Evolutionary conservation across 2,113 vertebrate species (phyloP).

Genomic region (Lepisosteus osseus): DNA sequence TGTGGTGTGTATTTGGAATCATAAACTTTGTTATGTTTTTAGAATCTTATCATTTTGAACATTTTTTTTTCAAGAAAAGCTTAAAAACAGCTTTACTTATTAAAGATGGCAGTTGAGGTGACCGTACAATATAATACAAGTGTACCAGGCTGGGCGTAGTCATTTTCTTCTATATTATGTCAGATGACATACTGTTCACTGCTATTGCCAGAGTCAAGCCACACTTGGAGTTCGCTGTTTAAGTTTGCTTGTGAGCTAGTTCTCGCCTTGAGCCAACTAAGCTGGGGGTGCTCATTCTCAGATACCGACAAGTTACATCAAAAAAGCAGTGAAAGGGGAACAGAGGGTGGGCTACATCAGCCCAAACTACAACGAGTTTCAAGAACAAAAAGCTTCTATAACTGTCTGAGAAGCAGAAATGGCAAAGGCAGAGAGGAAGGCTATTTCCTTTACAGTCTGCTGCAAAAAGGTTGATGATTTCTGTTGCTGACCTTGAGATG

Average conservation of each 20-base stretch:
- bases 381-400: constrained; percentile 19
- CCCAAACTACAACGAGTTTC: constrained; percentile 9
- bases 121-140: too few relatives aligned
- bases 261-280: constrained; percentile 10
- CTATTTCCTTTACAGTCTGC: not conserved
- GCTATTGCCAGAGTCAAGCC: not conserved
- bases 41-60: too few relatives aligned
- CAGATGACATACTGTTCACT: too few relatives aligned
- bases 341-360: constrained; percentile 20
- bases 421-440: not conserved
- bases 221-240: not conserved
- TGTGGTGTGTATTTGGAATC: too few relatives aligned
- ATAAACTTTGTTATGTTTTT: too few relatives aligned
- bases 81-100: too few relatives aligned
- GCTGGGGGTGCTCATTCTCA: not conserved
- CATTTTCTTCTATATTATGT: too few relatives aligned
- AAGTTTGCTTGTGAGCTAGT: not conserved
- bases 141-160: too few relatives aligned
- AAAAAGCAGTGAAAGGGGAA: not conserved
- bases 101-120: too few relatives aligned
- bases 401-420: constrained; percentile 14
- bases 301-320: constrained; percentile 2
- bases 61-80: too few relatives aligned
- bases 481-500: constrained; percentile 8
- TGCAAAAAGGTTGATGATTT: constrained; percentile 16